A percentile compares a stretch with the other conserved stretches of the same genome.
Evolutionary conservation across 2,113 vertebrate species (phyloP).

Genomic region (Taxidea taxus): DNA sequence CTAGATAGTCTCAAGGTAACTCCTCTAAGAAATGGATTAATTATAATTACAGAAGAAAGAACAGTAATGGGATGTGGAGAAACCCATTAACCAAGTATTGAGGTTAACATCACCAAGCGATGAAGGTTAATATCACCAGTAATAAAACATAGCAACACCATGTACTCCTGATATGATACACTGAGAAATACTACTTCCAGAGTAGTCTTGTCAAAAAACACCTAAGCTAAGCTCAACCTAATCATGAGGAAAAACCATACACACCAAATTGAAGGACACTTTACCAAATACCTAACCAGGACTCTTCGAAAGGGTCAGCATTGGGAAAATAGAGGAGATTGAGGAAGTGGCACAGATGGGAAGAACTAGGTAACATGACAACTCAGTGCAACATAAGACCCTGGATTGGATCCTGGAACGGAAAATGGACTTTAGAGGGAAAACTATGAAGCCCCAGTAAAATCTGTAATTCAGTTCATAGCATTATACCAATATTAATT

Average conservation of each 20-base stretch:
- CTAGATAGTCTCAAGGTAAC: background rate
- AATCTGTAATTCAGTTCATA: background rate
- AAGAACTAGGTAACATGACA: background rate
- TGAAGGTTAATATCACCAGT: background rate
- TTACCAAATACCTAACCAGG: background rate
- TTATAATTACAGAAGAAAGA: background rate
- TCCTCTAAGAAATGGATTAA: background rate
- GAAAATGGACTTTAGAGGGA: background rate
- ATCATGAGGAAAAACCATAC: background rate
- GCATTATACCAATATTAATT: background rate
- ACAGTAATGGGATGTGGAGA: background rate
- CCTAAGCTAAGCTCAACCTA: background rate
- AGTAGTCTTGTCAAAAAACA: background rate
- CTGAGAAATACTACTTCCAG: background rate
- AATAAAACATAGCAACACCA: background rate
- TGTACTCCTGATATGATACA: background rate
- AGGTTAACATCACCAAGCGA: no score
- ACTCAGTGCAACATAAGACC: background rate
- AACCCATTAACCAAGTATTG: background rate
- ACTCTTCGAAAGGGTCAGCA: background rate
- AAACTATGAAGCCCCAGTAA: background rate
- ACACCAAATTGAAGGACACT: background rate
- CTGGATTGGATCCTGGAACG: background rate
- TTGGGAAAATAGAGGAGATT: background rate
- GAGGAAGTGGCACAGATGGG: background rate